These are phyloP conservation scores for Sandelia bainsii DNA, from an alignment of 2,797 vertebrate species.

Conservation along the genomic window DNA sequence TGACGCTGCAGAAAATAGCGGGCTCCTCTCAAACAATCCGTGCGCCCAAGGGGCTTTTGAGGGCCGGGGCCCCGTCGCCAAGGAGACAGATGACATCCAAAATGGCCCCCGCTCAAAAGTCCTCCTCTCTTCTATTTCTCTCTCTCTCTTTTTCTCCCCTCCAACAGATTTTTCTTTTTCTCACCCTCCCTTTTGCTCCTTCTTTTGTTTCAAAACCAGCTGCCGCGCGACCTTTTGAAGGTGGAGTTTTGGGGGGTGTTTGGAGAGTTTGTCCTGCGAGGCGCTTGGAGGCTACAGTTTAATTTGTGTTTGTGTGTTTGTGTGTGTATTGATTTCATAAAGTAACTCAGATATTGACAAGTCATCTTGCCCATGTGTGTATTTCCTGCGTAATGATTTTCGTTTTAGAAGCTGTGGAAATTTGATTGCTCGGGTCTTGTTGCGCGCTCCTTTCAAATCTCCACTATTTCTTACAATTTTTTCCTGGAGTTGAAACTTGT, in stretches of 20 bases:
- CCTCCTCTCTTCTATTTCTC: slow-evolving; percentile 81
- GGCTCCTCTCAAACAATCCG: slow-evolving; percentile 91
- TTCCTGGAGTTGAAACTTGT: neutral
- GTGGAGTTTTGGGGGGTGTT: slow-evolving; percentile 20
- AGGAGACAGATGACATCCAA: slow-evolving; percentile 98
- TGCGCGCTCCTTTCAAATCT: neutral
- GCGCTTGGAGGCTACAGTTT: slow-evolving; percentile 8
- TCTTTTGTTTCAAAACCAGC: slow-evolving; percentile 81
- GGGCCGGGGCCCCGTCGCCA: slow-evolving; percentile 92
- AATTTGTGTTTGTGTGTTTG: slow-evolving; percentile 22
- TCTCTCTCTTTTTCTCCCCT: slow-evolving; percentile 51
- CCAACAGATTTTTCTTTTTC: slow-evolving; percentile 71
- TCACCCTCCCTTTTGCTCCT: slow-evolving; percentile 55
- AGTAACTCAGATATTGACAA: slow-evolving; percentile 36
- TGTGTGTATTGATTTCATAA: slow-evolving; percentile 58
- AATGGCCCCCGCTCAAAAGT: slow-evolving; percentile 92
- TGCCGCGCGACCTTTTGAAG: slow-evolving; percentile 73
- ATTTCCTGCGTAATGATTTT: slow-evolving; percentile 56
- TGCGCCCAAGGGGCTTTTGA: slow-evolving; percentile 93
- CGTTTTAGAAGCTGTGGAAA: slow-evolving; percentile 16
- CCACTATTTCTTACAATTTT: neutral
- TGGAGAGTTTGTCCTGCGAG: slow-evolving; percentile 38
- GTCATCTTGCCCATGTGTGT: slow-evolving; percentile 21
- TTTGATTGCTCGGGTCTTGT: slow-evolving; percentile 24
- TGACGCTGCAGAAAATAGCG: slow-evolving; percentile 97